A percentile compares a stretch with the other conserved stretches of the same genome.
Conservation (phyloP, 2,797 vertebrate species). For the Nannoperca obscura region DNA sequence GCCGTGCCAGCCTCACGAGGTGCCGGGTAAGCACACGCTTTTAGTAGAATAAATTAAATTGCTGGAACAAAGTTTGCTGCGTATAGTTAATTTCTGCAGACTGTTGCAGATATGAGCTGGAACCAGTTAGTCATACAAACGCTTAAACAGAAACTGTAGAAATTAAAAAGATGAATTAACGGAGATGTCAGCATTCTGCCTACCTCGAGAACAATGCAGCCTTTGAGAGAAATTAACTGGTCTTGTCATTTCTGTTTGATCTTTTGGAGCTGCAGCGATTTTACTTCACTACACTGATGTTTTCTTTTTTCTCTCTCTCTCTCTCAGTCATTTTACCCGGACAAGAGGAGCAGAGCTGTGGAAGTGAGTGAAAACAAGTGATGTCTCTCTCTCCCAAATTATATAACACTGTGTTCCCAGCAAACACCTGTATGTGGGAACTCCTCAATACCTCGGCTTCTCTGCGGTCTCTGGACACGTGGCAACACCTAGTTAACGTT, state of each 20-base stretch:
- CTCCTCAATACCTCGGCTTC: background rate
- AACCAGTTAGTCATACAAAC: conserved; percentile 14
- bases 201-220: conserved; percentile 16
- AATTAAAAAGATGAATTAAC: conserved; percentile 55
- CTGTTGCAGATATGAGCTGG: conserved; percentile 25
- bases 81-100: background rate
- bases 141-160: conserved; percentile 37
- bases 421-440: background rate
- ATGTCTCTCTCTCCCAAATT: conserved; percentile 1
- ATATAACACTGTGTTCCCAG: conserved; percentile 7
- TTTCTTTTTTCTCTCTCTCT: conserved; percentile 17
- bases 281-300: conserved; percentile 11
- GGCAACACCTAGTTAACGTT: conserved; percentile 2
- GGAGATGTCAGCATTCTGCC: conserved; percentile 37
- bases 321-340: conserved; percentile 90
- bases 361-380: conserved; percentile 84
- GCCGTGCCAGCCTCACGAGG: conserved; percentile 87
- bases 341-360: conserved; percentile 90
- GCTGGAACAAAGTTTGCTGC: background rate
- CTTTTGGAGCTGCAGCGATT: conserved; percentile 16
- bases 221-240: conserved; percentile 30
- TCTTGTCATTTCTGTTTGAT: conserved; percentile 47
- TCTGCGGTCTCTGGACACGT: conserved; percentile 11
- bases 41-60: background rate
- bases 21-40: conserved; percentile 84